Evolutionary conservation across 2,797 vertebrate species (phyloP).

Genomic region (Bucorvus abyssinicus): DNA sequence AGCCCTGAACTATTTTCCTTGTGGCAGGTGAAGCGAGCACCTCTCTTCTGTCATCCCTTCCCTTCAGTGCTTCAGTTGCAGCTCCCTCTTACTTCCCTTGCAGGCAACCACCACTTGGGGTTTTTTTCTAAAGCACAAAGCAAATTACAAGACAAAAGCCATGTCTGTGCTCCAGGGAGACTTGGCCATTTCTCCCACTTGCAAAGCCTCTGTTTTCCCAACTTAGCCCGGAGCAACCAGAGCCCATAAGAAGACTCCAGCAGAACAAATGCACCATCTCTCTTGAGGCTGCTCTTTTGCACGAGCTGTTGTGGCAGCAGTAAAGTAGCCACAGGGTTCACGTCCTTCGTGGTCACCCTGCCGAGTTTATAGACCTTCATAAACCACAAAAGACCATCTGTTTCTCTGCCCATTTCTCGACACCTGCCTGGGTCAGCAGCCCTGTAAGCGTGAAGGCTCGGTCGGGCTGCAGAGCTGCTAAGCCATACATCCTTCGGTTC

Average conservation of each 20-base stretch:
- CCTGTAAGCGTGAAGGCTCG: accelerated
- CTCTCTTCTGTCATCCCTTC: neutral
- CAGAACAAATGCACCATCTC: neutral
- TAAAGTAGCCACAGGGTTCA: neutral
- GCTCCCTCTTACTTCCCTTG: neutral
- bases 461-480: neutral
- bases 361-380: neutral
- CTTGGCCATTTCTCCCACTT: neutral
- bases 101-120: accelerated
- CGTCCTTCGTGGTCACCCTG: neutral
- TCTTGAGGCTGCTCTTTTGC: neutral
- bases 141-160: neutral
- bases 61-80: neutral
- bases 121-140: neutral
- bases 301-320: accelerated
- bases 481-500: neutral
- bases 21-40: slow-evolving; percentile 13
- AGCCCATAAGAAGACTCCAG: neutral
- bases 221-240: neutral
- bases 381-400: neutral
- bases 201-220: neutral
- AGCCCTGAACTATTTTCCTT: neutral
- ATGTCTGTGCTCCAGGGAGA: neutral
- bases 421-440: accelerated
- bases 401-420: neutral